Base-by-base conservation (phyloP, 1,140 invertebrate species). In the Neodiprion lecontei region DNA sequence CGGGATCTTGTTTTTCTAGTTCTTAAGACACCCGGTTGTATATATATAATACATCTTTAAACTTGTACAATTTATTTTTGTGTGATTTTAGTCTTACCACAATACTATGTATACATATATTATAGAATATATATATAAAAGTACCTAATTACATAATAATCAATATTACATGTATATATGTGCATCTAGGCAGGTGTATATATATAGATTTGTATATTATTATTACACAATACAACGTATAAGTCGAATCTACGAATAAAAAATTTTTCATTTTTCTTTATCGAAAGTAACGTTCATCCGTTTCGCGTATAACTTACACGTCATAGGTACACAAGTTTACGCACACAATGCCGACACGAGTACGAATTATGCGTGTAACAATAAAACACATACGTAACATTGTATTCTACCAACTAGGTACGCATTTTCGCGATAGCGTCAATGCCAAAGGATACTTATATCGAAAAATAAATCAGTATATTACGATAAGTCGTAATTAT, bases 1-100 rank as follows among this genome's bases (percentile, higher is more conserved):
- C 28, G 28, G 28, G 28, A 40, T 40, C 1, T 40, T 40, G 53
- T 61, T 61, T 61, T 61, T 61, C 53, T 61, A 61, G 53, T 61
- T 61, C 53, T 61, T 61, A 61, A 9, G 53, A 61, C 53, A 17
- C 5, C 53, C n/a, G 11, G 5, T 17, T 61, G 53, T 61, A 61
- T 17, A 61, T 8, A 61, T 61, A 17, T 61, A 61, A 61, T 17
- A 61, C n/a, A 61, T 61, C 11, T 61, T 14, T 61, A 17, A 61
- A 61, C 53, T 61, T 61, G 53, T 61, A 61, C 53, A 61, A 61
- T 61, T 61, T 61, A 61, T 61, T 61, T 61, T 61, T 61, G 53
- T 61, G 53, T 61, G 53, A 61, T 61, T 61, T 61, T 61, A 61
- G 53, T 61, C 53, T 14, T 61, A 17, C 9, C 11, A 61, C 9